A percentile compares a stretch with the other conserved stretches of the same genome.
phyloP scores from a whole-genome alignment of 2,888 invertebrate species.

The Nemurella pictetii region DNA sequence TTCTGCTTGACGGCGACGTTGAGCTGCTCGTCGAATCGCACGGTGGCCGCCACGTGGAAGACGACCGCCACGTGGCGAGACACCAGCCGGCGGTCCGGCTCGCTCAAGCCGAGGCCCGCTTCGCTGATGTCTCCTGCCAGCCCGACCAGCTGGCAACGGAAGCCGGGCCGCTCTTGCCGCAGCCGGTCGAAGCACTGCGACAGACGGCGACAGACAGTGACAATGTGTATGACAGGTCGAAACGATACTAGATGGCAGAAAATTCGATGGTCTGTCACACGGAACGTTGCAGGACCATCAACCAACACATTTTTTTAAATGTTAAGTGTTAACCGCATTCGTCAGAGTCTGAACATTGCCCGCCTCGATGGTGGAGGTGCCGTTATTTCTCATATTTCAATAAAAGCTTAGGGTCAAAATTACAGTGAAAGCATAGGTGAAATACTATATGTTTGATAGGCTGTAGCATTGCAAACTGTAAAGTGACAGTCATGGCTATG shows the following conservation, averaged over 20 bases:
- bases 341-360: too few species aligned
- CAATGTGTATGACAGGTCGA: background rate
- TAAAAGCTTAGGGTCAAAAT: too few species aligned
- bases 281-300: too few species aligned
- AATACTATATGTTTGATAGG: too few species aligned
- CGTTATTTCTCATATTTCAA: background rate
- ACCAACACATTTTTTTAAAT: too few species aligned
- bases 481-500: background rate
- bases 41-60: constrained; percentile 63
- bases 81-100: constrained; percentile 49
- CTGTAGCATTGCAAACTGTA: too few species aligned
- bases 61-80: constrained; percentile 56
- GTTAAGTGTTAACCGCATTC: too few species aligned
- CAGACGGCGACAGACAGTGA: background rate
- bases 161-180: background rate
- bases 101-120: constrained; percentile 45
- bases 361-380: too few species aligned
- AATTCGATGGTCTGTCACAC: too few species aligned
- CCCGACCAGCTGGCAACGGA: background rate
- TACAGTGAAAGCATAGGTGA: too few species aligned
- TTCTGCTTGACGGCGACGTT: constrained; percentile 60
- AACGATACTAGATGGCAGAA: too few species aligned
- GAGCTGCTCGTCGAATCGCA: constrained; percentile 61
- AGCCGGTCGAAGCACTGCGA: constrained; percentile 5
- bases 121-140: background rate